A percentile compares a stretch with the other conserved stretches of the same genome.
Evolutionary conservation across 2,113 vertebrate genomes (phyloP).

Genomic region (Heterocephalus glaber): DNA sequence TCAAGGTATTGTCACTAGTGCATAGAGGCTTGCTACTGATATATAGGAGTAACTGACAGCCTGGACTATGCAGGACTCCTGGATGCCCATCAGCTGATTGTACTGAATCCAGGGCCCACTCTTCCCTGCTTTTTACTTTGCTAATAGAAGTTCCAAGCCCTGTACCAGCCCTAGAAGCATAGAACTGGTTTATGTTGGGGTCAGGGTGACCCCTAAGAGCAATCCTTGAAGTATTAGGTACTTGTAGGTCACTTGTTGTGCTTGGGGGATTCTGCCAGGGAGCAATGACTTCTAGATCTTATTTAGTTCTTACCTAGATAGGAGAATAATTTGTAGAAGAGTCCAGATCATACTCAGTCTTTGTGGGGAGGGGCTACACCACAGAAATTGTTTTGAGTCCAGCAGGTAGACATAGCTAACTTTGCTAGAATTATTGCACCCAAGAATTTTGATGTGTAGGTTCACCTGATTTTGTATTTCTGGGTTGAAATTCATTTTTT

Average conservation of each 20-base stretch:
- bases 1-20: not conserved
- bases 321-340: slow-evolving; percentile 4
- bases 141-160: not conserved
- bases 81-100: rapidly evolving
- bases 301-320: not conserved
- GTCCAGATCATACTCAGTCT: not conserved
- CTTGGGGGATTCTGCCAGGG: not conserved
- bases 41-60: not conserved
- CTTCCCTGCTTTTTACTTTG: not conserved
- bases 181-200: not conserved
- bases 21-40: not conserved
- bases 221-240: not conserved
- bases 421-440: not conserved
- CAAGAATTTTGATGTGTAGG: not conserved
- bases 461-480: slow-evolving; percentile 47
- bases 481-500: not conserved
- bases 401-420: not conserved
- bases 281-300: not conserved
- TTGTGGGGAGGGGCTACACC: not conserved
- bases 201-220: not conserved
- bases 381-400: slow-evolving; percentile 16
- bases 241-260: not conserved
- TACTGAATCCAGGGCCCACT: not conserved
- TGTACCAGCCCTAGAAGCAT: not conserved
- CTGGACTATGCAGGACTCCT: not conserved